Base-by-base conservation (phyloP, 1,140 invertebrate species). In the Spodoptera frugiperda region DNA sequence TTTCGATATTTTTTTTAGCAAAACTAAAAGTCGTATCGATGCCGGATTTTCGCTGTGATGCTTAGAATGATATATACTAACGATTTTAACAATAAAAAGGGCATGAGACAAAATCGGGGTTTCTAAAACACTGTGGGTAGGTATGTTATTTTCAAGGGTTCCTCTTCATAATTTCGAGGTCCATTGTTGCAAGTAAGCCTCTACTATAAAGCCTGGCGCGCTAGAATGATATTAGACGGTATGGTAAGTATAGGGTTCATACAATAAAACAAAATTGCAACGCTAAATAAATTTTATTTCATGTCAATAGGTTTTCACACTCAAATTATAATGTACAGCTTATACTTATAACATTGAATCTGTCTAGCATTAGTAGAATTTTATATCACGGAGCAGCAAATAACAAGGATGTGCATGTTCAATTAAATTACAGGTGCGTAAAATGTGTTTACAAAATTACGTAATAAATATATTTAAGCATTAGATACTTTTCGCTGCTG, bases 241-340 rank as follows among this genome's bases (percentile, higher is more conserved):
- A 51, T 25, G 10, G 17, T 55, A 25, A 21, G 77, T 39, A 39
- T 39, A 39, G 33, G 33, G 1, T 39, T 39, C 6, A 6, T 39
- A 39, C 33, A 83, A 78, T 77, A 61, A 83, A 85, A 87, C 77
- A 72, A 80, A 76, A 82, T 73, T 81, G 73, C 78, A 87, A 87
- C 85, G 85, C 85, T 84, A 85, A 87, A 87, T 87, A 87, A 84
- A 84, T 83, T 86, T 87, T 87, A 87, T 87, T 87, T 85, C 78
- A 82, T 86, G 80, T 86, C 85, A 83, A 87, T 85, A 82, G 78
- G 80, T 84, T 84, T 84, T 84, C 85, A 87, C 85, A 87, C 85
- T 87, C 83, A 85, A 84, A 83, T 82, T 82, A 83, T 78, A 84
- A 80, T 83, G 78, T 85, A 85, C 78, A 86, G 82, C 82, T 79